Evolutionary conservation across 1,140 invertebrate genomes (phyloP), one percentile per base, ranked within the genome.

Genomic region (Bactericera cockerelli): DNA sequence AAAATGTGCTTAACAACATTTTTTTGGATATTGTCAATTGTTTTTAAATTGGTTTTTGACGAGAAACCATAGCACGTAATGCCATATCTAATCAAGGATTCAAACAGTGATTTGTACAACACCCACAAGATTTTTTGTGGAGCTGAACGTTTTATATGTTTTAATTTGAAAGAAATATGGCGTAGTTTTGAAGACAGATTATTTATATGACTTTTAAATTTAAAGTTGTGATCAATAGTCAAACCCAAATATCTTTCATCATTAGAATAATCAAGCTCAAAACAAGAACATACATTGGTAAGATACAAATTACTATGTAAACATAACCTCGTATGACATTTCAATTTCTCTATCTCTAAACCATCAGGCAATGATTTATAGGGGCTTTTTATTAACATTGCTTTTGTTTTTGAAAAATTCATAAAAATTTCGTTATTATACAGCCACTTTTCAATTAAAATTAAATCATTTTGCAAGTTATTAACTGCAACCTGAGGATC

Each of bases 401-500:
- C 42, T 49, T 49, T 49, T 6, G 42, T 49, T n/a, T 49, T 49
- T 6, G 42, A 6, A 49, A 49, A 49, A 22, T 49, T 49, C 4
- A 49, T 49, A 16, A 49, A 49, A n/a, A 49, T 49, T n/a, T 49
- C 22, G n/a, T 49, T 49, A 49, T 49, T 49, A 49, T 49, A 49
- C n/a, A 49, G 22, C 42, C 42, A 49, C 42, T 49, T 49, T 49
- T 49, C 8, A 49, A 49, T 49, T 6, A 49, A 16, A n/a, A 49
- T 16, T 6, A 49, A 10, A 49, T 49, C 42, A 19, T 49, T 49
- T n/a, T 49, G 42, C 19, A 49, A 49, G 4, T 4, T n/a, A 49
- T 49, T 49, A 4, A 49, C 19, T 10, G 28, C 28, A 13, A 6
- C 28, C 4, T 31, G 4, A 6, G 13, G 13, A 13, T 31, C 13